Conservation (phyloP, 2,113 vertebrate species). For the Callospermophilus lateralis region DNA sequence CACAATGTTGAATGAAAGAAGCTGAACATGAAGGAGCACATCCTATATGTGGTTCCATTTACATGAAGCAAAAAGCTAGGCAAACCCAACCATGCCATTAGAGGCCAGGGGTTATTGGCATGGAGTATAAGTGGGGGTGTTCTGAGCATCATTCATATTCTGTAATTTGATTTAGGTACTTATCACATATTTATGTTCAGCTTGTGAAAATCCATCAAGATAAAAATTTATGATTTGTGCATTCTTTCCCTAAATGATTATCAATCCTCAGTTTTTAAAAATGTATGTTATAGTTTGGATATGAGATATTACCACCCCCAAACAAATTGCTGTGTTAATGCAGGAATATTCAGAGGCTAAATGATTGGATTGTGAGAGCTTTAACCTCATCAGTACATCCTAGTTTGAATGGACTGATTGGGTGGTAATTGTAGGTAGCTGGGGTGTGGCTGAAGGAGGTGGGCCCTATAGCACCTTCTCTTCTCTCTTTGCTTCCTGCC, state of each 20-base stretch:
- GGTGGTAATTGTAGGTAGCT: too few species aligned
- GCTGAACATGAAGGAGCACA: background rate
- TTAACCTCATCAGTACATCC: too few species aligned
- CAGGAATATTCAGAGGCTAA: too few species aligned
- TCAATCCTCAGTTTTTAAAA: background rate
- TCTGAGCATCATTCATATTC: rapidly evolving
- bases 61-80: rapidly evolving
- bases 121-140: rapidly evolving
- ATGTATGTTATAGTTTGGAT: too few species aligned
- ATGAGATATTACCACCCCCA: too few species aligned
- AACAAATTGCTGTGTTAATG: too few species aligned
- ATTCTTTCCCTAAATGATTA: background rate
- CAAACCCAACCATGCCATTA: rapidly evolving
- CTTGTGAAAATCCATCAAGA: background rate
- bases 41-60: rapidly evolving
- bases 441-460: too few species aligned
- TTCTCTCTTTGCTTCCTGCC: background rate
- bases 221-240: too few species aligned
- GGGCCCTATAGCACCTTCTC: too few species aligned
- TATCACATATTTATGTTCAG: too few species aligned
- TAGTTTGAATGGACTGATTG: too few species aligned
- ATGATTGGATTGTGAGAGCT: too few species aligned
- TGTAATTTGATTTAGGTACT: background rate
- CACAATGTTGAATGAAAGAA: background rate
- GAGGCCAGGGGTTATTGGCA: rapidly evolving